Conservation (phyloP, 2,797 vertebrate species). For the Scarus forsteni region DNA sequence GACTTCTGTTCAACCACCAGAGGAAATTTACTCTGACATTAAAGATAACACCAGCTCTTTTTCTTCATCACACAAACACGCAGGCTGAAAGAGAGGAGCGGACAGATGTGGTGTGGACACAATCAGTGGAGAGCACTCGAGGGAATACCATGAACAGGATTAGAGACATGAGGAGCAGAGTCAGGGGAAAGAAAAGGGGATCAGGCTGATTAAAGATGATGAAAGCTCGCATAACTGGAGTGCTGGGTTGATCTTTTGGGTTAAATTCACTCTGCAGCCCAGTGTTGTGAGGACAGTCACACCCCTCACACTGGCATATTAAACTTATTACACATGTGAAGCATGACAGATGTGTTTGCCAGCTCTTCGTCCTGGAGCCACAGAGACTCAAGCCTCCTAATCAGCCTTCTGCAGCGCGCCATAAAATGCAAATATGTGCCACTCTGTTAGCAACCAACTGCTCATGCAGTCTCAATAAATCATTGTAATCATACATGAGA, state of each 20-base stretch:
- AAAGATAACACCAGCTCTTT: slow-evolving; percentile 46
- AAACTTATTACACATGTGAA: slow-evolving; percentile 24
- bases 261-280: not conserved
- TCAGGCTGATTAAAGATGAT: slow-evolving; percentile 42
- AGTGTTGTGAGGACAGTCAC: slow-evolving; percentile 10
- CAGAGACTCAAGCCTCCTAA: slow-evolving; percentile 69
- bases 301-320: not conserved
- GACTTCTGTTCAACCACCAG: slow-evolving; percentile 64
- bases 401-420: slow-evolving; percentile 82
- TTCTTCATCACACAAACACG: slow-evolving; percentile 5
- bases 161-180: slow-evolving; percentile 35
- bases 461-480: slow-evolving; percentile 36
- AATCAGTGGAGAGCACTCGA: slow-evolving; percentile 52
- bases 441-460: slow-evolving; percentile 52
- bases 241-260: slow-evolving; percentile 14
- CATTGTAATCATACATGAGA: slow-evolving; percentile 33
- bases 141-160: slow-evolving; percentile 58
- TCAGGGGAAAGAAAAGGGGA: slow-evolving; percentile 15
- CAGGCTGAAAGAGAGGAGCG: slow-evolving; percentile 20
- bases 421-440: slow-evolving; percentile 87
- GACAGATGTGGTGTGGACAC: slow-evolving; percentile 64
- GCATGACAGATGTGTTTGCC: slow-evolving; percentile 54
- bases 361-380: slow-evolving; percentile 26
- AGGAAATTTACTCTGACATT: slow-evolving; percentile 61
- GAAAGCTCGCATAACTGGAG: slow-evolving; percentile 16